Base-by-base conservation (phyloP, 2,888 invertebrate species). In the Metellina segmentata region DNA sequence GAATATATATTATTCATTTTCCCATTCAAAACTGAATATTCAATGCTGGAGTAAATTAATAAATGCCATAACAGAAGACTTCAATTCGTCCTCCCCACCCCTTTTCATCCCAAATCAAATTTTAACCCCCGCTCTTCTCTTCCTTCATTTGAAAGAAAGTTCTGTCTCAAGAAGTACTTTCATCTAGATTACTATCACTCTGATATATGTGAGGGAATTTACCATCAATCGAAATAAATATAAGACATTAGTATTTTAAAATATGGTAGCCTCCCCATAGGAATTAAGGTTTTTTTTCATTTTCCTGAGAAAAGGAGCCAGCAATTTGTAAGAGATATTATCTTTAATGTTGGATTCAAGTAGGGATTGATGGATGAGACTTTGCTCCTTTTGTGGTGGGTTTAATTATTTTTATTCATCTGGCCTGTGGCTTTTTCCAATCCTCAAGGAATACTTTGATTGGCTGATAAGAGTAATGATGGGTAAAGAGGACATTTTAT, bases 341-440 rank as follows among this genome's bases (percentile, higher is more conserved):
- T 78, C 52, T 11, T n/a, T 19, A 8, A 52, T 78, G 48, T 52
- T 6, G 19, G 52, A 78, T 78, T 19, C 51, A 52, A 19, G 9
- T 52, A n/a, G 20, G 78, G 78, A 78, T 78, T 78, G 52, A 78
- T 78, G 19, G 78, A 52, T 8, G 53, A n/a, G n/a, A 51, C 4
- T 52, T 78, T 78, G 19, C 11, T 52, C n/a, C 51, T 52, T 82
- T 71, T 82, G 49, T 82, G 82, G 70, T 34, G 34, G 34, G 9
- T 61, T 16, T 61, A 61, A 61, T 61, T 61, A 61, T 61, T 61
- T 61, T 16, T 61, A 61, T 61, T 16, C 61, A 61, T 34, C 34
- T 34, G 34, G 34, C 34, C 34, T 34, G 61, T 5, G 61, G 61
- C 16, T 16, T 61, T 61, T 61, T 9, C 13, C 11, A 61, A 61